These are phyloP conservation scores for Sciurus vulgaris DNA, from an alignment of 2,797 vertebrate genomes.

Conservation along the genomic window DNA sequence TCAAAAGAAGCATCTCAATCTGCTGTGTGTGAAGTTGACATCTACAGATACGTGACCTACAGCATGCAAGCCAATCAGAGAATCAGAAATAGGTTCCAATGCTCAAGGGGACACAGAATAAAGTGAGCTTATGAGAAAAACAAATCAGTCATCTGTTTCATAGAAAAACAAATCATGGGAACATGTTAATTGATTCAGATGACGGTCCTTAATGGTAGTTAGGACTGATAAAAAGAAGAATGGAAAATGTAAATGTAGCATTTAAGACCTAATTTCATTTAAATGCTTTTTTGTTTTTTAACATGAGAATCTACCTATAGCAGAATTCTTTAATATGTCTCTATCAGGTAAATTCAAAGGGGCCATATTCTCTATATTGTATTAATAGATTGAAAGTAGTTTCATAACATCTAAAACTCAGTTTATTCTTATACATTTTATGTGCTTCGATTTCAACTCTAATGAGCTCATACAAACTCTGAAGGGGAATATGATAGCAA, in stretches of 20 bases:
- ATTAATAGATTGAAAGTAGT: background rate
- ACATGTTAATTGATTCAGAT: background rate
- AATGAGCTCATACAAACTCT: background rate
- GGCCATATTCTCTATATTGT: background rate
- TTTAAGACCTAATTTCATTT: conserved; percentile 4
- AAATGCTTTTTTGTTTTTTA: background rate
- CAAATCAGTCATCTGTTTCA: background rate
- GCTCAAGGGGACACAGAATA: background rate
- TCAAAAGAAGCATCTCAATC: background rate
- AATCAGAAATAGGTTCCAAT: background rate
- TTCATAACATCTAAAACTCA: background rate
- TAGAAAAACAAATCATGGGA: background rate
- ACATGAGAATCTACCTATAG: background rate
- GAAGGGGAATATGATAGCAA: background rate
- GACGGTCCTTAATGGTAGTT: background rate
- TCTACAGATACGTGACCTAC: background rate
- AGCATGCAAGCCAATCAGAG: background rate
- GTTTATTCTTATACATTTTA: background rate
- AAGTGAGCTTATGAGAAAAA: background rate
- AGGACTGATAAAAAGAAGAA: background rate
- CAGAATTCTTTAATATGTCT: background rate
- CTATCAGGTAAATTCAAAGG: background rate
- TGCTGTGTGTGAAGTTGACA: background rate
- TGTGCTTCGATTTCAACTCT: background rate
- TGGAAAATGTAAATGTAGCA: background rate